Evolutionary conservation across 1,140 invertebrate species (phyloP).

Genomic region (Pomacea maculata): DNA sequence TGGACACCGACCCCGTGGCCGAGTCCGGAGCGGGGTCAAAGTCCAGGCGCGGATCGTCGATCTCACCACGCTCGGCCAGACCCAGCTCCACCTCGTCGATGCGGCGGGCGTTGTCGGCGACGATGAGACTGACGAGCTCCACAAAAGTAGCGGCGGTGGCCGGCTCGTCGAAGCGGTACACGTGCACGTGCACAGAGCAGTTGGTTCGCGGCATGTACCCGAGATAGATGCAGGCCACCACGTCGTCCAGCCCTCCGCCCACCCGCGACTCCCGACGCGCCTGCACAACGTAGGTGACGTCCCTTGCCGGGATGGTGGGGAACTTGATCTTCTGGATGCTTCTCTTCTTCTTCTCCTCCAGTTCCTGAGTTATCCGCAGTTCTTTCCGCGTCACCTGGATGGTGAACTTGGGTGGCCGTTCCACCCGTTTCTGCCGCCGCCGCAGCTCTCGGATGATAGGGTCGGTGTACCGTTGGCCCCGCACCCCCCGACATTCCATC

Average conservation of each 20-base stretch:
- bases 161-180: slow-evolving; percentile 92
- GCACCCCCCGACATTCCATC: slow-evolving; percentile 89
- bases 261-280: slow-evolving; percentile 25
- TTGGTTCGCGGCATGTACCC: slow-evolving; percentile 80
- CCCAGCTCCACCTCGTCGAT: slow-evolving; percentile 56
- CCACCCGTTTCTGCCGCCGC: slow-evolving; percentile 76
- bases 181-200: slow-evolving; percentile 86
- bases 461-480: slow-evolving; percentile 81
- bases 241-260: slow-evolving; percentile 70
- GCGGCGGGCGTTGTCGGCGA: slow-evolving; percentile 80
- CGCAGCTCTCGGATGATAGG: slow-evolving; percentile 86
- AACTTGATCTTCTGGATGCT: slow-evolving; percentile 57
- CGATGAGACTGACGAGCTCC: slow-evolving; percentile 82
- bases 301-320: slow-evolving; percentile 55
- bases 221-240: slow-evolving; percentile 87
- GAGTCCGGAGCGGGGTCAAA: slow-evolving; percentile 33
- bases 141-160: slow-evolving; percentile 88
- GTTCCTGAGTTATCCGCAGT: slow-evolving; percentile 88
- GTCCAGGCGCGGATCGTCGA: slow-evolving; percentile 35
- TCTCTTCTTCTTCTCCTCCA: slow-evolving; percentile 54
- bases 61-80: slow-evolving; percentile 54
- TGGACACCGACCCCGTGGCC: slow-evolving; percentile 40
- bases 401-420: slow-evolving; percentile 79
- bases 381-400: slow-evolving; percentile 84
- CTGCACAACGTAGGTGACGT: slow-evolving; percentile 55